Conservation (phyloP, 2,113 vertebrate genomes). For the Pelecanus crispus region DNA sequence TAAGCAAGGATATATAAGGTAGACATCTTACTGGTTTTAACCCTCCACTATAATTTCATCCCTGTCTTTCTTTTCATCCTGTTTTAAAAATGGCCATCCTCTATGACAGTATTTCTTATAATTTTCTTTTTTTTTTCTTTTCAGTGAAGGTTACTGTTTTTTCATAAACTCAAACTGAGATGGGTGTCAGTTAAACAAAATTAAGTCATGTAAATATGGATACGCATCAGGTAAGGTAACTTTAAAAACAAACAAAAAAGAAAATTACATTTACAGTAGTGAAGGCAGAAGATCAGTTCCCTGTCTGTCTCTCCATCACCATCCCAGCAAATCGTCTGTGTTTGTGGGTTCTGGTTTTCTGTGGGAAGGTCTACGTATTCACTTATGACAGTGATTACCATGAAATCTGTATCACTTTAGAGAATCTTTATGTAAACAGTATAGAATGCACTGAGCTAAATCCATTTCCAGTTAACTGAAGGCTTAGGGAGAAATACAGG, state of each 20-base stretch:
- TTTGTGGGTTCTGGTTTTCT: not conserved
- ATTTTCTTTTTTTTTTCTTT: not conserved
- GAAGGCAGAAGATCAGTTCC: not conserved
- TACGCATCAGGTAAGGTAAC: not conserved
- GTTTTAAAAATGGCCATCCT: not conserved
- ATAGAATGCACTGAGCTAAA: not conserved
- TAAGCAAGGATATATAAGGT: not conserved
- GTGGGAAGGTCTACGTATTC: not conserved
- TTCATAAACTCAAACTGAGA: not conserved
- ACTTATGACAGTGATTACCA: not conserved
- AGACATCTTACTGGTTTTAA: not conserved
- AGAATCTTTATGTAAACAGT: not conserved
- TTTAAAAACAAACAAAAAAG: not conserved
- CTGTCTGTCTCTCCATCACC: not conserved
- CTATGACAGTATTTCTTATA: not conserved
- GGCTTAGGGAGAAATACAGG: not conserved
- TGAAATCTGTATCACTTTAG: not conserved
- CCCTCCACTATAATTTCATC: not conserved
- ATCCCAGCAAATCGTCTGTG: not conserved
- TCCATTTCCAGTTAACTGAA: not conserved
- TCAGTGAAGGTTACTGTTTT: not conserved
- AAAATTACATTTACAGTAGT: not conserved
- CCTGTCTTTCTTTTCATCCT: not conserved
- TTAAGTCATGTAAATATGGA: not conserved
- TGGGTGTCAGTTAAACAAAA: not conserved